Base-by-base conservation (phyloP, 1,140 invertebrate species). In the Epicauta chinensis region DNA sequence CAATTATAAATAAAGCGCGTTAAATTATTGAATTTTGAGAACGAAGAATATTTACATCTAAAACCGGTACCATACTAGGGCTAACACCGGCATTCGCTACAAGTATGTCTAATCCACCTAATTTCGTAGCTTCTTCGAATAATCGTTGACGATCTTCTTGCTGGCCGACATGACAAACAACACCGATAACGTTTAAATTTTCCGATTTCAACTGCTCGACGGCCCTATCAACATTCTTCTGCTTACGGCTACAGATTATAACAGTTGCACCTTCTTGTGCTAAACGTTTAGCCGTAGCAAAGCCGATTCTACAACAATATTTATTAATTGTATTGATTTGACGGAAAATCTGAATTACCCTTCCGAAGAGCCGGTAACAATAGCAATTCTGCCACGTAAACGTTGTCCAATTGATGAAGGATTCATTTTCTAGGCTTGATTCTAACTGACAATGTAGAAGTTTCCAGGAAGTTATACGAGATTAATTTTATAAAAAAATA, bases 71-170 rank as follows among this genome's bases (percentile, higher is more conserved):
- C 59, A 90, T 82, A 35, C 71, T 64, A 10, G 95, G 94, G 78
- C 96, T 98, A 2, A 84, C 85, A 37, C 89, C 95, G 38, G 93
- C 94, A 80, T 98, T 98, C 9, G 92, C 95, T 3, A 98, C 84
- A 2, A 98, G 71, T 65, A 98, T 94, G 74, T 98, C 93, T 30
- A 98, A 77, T 17, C 86, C 86, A 13, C 93, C 93, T 75, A 87
- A 93, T 69, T 87, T 82, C n/a, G 79, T 72, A 29, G 68, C 23
- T 23, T 38, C 74, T 51, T 89, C 73, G 61, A 97, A 81, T 3
- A 98, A 73, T 59, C 80, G 81, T 66, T 81, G 74, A 58, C 93
- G 78, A 60, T 97, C 87, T 53, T 86, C 80, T 36, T 77, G 68
- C 61, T 90, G 88, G 1, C 75, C 80, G 17, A 97, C 92, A 75